Percentiles rank a stretch among this genome's conserved stretches.
These are phyloP conservation scores for Cygnus buccinator DNA, from an alignment of 2,113 vertebrate species.

Conservation along the genomic window DNA sequence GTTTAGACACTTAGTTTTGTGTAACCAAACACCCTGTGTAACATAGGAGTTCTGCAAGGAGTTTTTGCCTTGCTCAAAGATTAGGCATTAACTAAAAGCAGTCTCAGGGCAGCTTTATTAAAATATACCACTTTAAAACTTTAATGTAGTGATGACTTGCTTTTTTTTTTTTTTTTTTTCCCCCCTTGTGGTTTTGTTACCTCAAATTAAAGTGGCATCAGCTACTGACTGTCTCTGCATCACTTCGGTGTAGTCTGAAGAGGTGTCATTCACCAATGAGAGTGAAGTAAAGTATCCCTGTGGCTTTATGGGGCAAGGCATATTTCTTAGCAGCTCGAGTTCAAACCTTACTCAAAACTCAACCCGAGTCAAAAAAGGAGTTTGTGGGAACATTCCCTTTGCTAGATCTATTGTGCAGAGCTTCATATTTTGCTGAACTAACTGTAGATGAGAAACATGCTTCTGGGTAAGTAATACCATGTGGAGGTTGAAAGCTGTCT, in stretches of 20 bases:
- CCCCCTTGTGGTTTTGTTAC: constrained; percentile 31
- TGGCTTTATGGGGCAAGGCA: constrained; percentile 48
- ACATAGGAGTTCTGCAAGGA: neutral
- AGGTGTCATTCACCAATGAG: constrained; percentile 54
- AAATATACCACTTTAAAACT: neutral
- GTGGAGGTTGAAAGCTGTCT: constrained; percentile 35
- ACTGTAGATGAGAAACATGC: constrained; percentile 72
- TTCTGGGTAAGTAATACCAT: constrained; percentile 81
- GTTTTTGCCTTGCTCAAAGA: neutral
- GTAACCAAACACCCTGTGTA: neutral
- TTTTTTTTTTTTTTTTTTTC: constrained; percentile 68
- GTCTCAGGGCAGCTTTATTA: neutral
- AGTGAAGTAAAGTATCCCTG: constrained; percentile 36
- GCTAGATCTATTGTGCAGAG: constrained; percentile 40
- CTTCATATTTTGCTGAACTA: constrained; percentile 47
- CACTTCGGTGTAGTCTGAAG: constrained; percentile 44
- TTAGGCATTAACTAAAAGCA: neutral
- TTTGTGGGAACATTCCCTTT: constrained; percentile 1
- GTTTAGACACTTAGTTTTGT: neutral
- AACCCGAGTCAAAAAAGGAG: constrained; percentile 37
- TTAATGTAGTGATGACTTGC: constrained; percentile 45
- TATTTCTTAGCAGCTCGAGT: constrained; percentile 61
- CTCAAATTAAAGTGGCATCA: constrained; percentile 53
- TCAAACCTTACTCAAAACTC: constrained; percentile 40
- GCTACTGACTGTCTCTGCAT: constrained; percentile 63